Evolutionary conservation across 2,113 vertebrate genomes (phyloP).

Genomic region (Gila orcuttii): DNA sequence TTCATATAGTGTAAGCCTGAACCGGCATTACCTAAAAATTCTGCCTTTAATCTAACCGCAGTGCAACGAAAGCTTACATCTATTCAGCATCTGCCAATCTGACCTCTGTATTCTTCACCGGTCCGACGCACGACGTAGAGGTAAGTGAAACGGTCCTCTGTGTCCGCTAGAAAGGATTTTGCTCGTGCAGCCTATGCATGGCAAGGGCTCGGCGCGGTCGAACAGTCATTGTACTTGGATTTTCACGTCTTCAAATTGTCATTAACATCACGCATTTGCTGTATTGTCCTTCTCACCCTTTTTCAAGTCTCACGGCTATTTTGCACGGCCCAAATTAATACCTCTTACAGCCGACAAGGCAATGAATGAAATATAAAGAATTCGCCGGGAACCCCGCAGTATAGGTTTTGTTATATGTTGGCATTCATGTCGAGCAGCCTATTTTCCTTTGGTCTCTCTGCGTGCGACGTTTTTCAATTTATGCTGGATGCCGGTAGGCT

Average conservation of each 20-base stretch:
- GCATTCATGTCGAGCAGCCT: constrained; percentile 8
- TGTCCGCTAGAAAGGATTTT: not conserved
- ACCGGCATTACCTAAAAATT: constrained; percentile 47
- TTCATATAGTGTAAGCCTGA: constrained; percentile 53
- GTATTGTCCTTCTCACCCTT: too few relatives aligned
- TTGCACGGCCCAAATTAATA: constrained; percentile 44
- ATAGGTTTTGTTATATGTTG: constrained; percentile 22
- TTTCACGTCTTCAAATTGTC: not conserved
- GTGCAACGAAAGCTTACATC: constrained; percentile 29
- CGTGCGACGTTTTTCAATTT: constrained; percentile 29
- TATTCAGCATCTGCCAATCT: constrained; percentile 50
- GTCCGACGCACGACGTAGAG: constrained; percentile 34
- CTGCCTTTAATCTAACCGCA: constrained; percentile 38
- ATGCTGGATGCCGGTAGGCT: not conserved
- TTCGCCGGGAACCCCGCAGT: not conserved
- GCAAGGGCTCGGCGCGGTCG: constrained; percentile 17
- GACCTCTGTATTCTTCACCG: constrained; percentile 27
- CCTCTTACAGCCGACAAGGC: constrained; percentile 27
- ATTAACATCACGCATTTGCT: constrained; percentile 2
- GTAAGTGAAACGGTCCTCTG: not conserved
- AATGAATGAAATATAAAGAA: constrained; percentile 31
- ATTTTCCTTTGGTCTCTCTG: not conserved
- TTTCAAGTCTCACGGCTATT: constrained; percentile 50
- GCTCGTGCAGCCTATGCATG: not conserved
- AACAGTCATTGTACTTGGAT: constrained; percentile 13